Percentiles rank a stretch among this genome's conserved stretches.
These are phyloP conservation scores for Corythaeola cristata DNA, from an alignment of 2,113 vertebrate genomes.

Conservation along the genomic window DNA sequence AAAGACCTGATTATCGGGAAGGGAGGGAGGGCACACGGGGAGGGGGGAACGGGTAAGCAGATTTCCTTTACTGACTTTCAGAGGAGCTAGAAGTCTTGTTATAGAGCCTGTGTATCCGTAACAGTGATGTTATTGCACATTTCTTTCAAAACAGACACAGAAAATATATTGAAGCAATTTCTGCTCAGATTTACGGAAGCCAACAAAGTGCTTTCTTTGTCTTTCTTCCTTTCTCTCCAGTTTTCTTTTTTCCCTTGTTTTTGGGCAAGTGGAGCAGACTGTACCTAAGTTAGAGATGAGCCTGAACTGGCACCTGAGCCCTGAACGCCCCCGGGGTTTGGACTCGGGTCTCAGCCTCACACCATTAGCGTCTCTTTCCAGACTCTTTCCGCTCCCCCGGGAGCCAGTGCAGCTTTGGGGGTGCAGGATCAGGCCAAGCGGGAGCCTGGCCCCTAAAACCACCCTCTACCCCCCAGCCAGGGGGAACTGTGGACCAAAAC, in stretches of 20 bases:
- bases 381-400: neutral
- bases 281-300: slow-evolving; percentile 62
- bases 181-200: neutral
- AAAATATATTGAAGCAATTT: slow-evolving; percentile 17
- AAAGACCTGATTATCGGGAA: neutral
- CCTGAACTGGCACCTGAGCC: neutral
- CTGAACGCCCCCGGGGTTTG: neutral
- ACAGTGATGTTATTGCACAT: slow-evolving; percentile 42
- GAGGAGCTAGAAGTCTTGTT: slow-evolving; percentile 26
- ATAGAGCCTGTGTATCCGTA: slow-evolving; percentile 39
- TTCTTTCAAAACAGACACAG: slow-evolving; percentile 1
- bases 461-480: neutral
- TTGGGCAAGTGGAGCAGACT: slow-evolving; percentile 65
- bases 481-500: slow-evolving; percentile 37
- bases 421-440: neutral
- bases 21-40: neutral
- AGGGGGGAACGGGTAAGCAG: neutral
- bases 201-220: slow-evolving; percentile 20
- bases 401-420: slow-evolving; percentile 15
- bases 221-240: neutral
- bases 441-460: neutral
- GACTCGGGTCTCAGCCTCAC: neutral
- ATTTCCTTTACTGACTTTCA: slow-evolving; percentile 21
- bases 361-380: neutral
- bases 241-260: slow-evolving; percentile 15